Evolutionary conservation across 2,797 vertebrate species (phyloP).

Genomic region (Enteromius argenteus): DNA sequence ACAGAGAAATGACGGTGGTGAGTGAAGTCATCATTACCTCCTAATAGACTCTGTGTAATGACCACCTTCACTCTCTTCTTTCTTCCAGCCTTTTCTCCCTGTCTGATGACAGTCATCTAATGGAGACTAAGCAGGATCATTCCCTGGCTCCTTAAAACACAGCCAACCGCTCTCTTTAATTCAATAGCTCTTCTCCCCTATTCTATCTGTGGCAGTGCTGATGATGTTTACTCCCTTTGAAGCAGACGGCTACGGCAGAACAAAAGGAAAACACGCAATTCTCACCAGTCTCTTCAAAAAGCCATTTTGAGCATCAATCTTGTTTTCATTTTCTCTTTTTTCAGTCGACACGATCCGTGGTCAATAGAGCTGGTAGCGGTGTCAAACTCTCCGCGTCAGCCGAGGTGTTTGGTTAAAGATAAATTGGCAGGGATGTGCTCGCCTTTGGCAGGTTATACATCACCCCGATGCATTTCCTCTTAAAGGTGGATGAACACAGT

Average conservation of each 20-base stretch:
- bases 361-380: constrained; percentile 58
- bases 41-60: constrained; percentile 55
- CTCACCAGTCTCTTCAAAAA: constrained; percentile 52
- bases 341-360: constrained; percentile 50
- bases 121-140: constrained; percentile 51
- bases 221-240: constrained; percentile 52
- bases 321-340: constrained; percentile 48
- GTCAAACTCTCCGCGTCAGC: constrained; percentile 51
- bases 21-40: constrained; percentile 58
- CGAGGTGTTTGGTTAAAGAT: constrained; percentile 60
- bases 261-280: constrained; percentile 46
- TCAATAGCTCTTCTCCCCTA: constrained; percentile 20
- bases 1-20: constrained; percentile 2
- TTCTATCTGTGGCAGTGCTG: constrained; percentile 6
- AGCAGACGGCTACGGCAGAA: constrained; percentile 36
- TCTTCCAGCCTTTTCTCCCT: constrained; percentile 29
- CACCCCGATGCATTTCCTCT: constrained; percentile 54
- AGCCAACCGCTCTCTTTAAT: constrained; percentile 25
- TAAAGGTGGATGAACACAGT: constrained; percentile 46
- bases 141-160: constrained; percentile 35
- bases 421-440: constrained; percentile 57
- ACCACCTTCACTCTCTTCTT: constrained; percentile 28
- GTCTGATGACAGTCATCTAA: constrained; percentile 47
- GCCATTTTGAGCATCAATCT: constrained; percentile 58
- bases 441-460: constrained; percentile 57